These are phyloP conservation scores for Drosophila triauraria DNA, from an alignment of 1,140 invertebrate genomes.

Conservation along the genomic window DNA sequence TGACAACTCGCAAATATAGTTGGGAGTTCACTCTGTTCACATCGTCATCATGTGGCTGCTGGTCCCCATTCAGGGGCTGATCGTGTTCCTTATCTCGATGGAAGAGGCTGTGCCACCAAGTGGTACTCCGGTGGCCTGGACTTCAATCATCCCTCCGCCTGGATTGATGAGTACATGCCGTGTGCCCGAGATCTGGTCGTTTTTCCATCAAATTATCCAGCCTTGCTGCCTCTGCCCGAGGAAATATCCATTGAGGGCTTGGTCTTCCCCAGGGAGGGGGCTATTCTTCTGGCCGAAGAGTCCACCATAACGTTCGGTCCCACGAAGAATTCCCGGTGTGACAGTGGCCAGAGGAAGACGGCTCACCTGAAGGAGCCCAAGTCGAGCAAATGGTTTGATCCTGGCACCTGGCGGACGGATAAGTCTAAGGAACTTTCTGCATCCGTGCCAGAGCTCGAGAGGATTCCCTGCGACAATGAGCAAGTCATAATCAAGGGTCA, in stretches of 20 bases:
- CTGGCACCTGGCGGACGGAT: constrained; percentile 61
- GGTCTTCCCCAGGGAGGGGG: constrained; percentile 66
- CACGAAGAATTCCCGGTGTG: constrained; percentile 28
- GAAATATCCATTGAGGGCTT: constrained; percentile 59
- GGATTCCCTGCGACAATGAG: constrained; percentile 79
- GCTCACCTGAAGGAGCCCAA: constrained; percentile 59
- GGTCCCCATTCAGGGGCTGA: constrained; percentile 1
- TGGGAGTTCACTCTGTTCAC: constrained; percentile 3
- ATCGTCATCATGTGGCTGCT: constrained; percentile 49
- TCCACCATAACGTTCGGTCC: constrained; percentile 55
- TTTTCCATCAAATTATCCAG: constrained; percentile 69
- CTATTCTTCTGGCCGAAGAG: constrained; percentile 64
- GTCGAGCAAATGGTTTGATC: constrained; percentile 78
- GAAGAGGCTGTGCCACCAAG: constrained; percentile 49
- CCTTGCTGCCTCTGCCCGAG: constrained; percentile 65
- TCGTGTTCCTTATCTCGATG: constrained; percentile 3
- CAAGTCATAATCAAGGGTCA: constrained; percentile 65
- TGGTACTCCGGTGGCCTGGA: constrained; percentile 54
- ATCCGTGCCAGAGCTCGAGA: constrained; percentile 64
- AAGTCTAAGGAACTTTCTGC: neutral
- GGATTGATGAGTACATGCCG: constrained; percentile 66
- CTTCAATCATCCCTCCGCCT: constrained; percentile 52
- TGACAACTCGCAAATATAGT: constrained; percentile 23
- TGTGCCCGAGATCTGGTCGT: constrained; percentile 62
- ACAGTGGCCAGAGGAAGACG: constrained; percentile 25